These are phyloP conservation scores for Mastigias papua DNA, from an alignment of 30 jellyfish, hydroid and myxozoan genomes.

Conservation along the genomic window DNA sequence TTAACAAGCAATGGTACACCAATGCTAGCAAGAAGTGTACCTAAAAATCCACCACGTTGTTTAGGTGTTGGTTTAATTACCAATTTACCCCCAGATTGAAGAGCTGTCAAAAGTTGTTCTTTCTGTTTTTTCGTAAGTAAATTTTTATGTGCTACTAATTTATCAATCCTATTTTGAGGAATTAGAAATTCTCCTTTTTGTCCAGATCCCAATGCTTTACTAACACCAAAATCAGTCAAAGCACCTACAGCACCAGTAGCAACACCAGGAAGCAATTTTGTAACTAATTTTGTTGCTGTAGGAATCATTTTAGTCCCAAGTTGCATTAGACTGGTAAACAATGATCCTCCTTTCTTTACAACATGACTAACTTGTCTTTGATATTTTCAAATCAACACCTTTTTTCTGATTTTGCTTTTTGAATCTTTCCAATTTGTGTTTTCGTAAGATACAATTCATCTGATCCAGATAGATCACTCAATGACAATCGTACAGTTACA, in stretches of 20 bases:
- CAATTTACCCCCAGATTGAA: slow-evolving; percentile 64
- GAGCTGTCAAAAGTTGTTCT: slow-evolving; percentile 50
- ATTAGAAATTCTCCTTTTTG: slow-evolving; percentile 1
- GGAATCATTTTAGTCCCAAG: slow-evolving; percentile 37
- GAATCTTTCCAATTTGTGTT: slow-evolving; percentile 45
- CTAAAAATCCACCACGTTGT: slow-evolving; percentile 58
- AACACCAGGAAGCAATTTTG: slow-evolving; percentile 40
- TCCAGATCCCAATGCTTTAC: slow-evolving; percentile 47
- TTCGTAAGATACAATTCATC: slow-evolving; percentile 58
- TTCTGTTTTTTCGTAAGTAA: slow-evolving; percentile 51
- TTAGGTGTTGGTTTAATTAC: slow-evolving; percentile 38
- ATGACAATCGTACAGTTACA: slow-evolving; percentile 33
- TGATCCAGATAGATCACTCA: slow-evolving; percentile 32
- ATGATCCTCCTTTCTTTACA: slow-evolving; percentile 53
- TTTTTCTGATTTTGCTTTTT: slow-evolving; percentile 41
- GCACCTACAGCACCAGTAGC: slow-evolving; percentile 40
- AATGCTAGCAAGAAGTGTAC: slow-evolving; percentile 37
- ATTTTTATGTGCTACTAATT: slow-evolving; percentile 31
- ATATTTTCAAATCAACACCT: slow-evolving; percentile 34
- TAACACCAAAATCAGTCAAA: slow-evolving; percentile 38
- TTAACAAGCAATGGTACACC: no score
- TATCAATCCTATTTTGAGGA: slow-evolving; percentile 42
- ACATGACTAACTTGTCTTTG: slow-evolving; percentile 55
- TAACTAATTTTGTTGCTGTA: no score
- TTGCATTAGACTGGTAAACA: slow-evolving; percentile 39